Evolutionary conservation across 2,113 vertebrate genomes (phyloP).

Genomic region (Muscicapa adusta): DNA sequence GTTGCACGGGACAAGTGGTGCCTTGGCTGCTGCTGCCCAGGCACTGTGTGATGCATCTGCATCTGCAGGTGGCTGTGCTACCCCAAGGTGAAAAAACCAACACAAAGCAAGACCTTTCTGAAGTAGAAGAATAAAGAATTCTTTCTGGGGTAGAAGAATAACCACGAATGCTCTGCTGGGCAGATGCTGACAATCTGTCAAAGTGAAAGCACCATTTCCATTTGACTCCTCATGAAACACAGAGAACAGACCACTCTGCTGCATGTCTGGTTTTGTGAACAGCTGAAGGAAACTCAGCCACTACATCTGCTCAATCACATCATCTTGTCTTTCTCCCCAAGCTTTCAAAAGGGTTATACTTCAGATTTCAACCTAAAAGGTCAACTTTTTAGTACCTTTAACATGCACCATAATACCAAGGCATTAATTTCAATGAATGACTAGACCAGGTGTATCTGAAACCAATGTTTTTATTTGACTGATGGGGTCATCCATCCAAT

Average conservation of each 20-base stretch:
- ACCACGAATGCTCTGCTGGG: not conserved
- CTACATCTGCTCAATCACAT: not conserved
- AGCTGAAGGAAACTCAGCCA: not conserved
- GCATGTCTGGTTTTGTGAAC: rapidly evolving
- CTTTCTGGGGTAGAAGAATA: not conserved
- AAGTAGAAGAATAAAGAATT: not conserved
- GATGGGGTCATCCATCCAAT: not conserved
- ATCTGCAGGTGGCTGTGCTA: rapidly evolving
- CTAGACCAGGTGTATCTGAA: not conserved
- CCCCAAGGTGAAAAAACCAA: not conserved
- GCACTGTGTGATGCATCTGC: rapidly evolving
- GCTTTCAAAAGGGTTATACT: not conserved
- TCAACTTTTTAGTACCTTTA: not conserved
- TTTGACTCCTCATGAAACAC: not conserved
- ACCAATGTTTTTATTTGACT: not conserved
- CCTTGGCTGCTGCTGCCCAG: not conserved
- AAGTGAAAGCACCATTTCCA: not conserved
- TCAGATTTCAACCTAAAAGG: not conserved
- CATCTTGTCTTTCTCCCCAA: not conserved
- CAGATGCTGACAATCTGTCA: not conserved
- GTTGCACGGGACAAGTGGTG: rapidly evolving
- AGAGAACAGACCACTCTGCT: rapidly evolving
- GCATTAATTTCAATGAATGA: not conserved
- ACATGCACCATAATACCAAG: rapidly evolving
- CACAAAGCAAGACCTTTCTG: not conserved